Evolutionary conservation across 1,140 invertebrate genomes (phyloP).

Genomic region (Paraescarpia echinospica): DNA sequence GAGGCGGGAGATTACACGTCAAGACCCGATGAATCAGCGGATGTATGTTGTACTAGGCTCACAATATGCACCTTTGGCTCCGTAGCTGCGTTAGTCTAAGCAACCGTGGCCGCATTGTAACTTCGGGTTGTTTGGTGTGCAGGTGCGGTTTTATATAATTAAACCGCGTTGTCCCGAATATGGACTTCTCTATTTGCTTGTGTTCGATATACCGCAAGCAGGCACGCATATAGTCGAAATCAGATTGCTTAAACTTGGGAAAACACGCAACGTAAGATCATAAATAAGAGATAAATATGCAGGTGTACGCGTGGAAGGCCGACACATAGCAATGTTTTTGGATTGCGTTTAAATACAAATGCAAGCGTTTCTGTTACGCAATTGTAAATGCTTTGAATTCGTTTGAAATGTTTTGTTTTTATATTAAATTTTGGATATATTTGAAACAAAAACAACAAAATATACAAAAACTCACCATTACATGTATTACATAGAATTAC

Average conservation of each 20-base stretch:
- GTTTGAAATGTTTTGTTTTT: too few species aligned
- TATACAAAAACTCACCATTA: too few species aligned
- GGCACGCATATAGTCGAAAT: not conserved
- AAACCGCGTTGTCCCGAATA: not conserved
- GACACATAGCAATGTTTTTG: too few species aligned
- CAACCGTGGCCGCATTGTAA: not conserved
- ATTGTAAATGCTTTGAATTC: too few species aligned
- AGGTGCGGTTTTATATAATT: not conserved
- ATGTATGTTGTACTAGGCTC: not conserved
- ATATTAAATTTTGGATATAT: too few species aligned
- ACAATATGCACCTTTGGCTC: not conserved
- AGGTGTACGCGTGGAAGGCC: too few species aligned
- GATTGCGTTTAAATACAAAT: too few species aligned
- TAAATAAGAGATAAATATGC: too few species aligned
- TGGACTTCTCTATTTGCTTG: not conserved
- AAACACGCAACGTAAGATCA: not conserved
- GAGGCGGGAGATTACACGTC: not conserved
- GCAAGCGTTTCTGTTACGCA: too few species aligned
- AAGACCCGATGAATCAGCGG: not conserved
- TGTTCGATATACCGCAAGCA: not conserved
- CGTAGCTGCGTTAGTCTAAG: not conserved
- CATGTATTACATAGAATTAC: too few species aligned
- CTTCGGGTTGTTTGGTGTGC: not conserved
- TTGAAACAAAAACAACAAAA: too few species aligned
- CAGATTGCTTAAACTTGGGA: not conserved